Base-by-base conservation (phyloP, 64 coral and sea anemone genomes). In the Actinia equina region DNA sequence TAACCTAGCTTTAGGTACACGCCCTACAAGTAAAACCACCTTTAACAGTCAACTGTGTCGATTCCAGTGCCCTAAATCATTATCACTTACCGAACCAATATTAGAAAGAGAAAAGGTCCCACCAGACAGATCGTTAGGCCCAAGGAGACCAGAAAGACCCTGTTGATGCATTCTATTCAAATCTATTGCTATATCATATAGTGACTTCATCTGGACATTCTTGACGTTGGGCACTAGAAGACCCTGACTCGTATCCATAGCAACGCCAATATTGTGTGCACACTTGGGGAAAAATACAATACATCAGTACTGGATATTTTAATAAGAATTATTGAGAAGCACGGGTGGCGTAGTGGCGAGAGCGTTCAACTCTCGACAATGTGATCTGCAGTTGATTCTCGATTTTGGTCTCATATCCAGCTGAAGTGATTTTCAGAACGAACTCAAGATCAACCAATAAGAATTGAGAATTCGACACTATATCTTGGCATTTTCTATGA, bases 231-330 rank as follows among this genome's bases (percentile, higher is more conserved):
- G 97, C 64, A 99, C 97, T 62, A 99, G 80, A 74, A 99, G 87
- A 19, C 97, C 97, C 86, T 95, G 93, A 23, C 83, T 87, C 17
- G 97, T 99, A 58, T 99, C 97, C 97, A 99, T 99, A 49, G 97
- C 97, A 59, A 99, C 77, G n/a, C 97, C 97, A 62, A 99, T 95
- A 57, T 99, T 99, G 70, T 99, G 97, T 14, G 90, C 89, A 14
- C 82, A 82, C 87, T 93, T 44, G 10, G 12, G 9, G 13, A 86
- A 13, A 22, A 79, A 17, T n/a, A n/a, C n/a, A 79, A 79, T 26
- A 0, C 62, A n/a, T 6, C 62, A 65, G 18, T 60, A 4, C 13
- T 65, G 18, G 7, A 6, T 20, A n/a, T 56, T 56, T 6, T 7
- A 56, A 56, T 56, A 4, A 15, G 9, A 11, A 15, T 56, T n/a